These are phyloP conservation scores for Drosophila tanythrix DNA, from an alignment of 2,888 invertebrate species.

Conservation along the genomic window DNA sequence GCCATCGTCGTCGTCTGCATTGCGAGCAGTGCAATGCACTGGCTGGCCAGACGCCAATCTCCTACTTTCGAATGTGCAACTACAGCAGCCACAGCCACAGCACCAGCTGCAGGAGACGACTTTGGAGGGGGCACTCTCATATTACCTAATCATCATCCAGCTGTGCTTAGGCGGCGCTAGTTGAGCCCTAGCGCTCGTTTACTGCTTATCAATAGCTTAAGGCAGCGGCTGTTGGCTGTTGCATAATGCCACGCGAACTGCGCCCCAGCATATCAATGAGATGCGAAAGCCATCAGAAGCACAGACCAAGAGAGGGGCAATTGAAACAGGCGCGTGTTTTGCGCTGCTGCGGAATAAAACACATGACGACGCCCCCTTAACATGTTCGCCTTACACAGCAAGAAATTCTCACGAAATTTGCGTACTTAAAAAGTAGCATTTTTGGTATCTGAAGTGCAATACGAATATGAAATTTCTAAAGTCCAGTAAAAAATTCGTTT, in stretches of 20 bases:
- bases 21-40: constrained; percentile 71
- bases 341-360: constrained; percentile 10
- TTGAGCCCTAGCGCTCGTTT: constrained; percentile 2
- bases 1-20: constrained; percentile 54
- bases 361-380: constrained; percentile 30
- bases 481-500: too few species aligned
- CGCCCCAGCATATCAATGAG: constrained; percentile 73
- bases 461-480: too few species aligned
- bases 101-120: not conserved
- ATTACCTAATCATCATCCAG: constrained; percentile 34
- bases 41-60: constrained; percentile 38
- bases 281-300: constrained; percentile 28
- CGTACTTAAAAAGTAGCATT: not conserved
- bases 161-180: constrained; percentile 1
- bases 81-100: constrained; percentile 2
- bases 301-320: not conserved
- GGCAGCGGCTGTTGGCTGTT: constrained; percentile 34
- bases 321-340: constrained; percentile 26
- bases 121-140: constrained; percentile 13
- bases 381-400: not conserved
- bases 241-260: constrained; percentile 51
- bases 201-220: constrained; percentile 38
- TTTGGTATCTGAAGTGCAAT: too few species aligned
- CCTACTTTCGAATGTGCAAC: constrained; percentile 39
- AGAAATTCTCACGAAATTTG: not conserved